phyloP scores from a whole-genome alignment of 2,888 invertebrate species.

The Idaea biselata region DNA sequence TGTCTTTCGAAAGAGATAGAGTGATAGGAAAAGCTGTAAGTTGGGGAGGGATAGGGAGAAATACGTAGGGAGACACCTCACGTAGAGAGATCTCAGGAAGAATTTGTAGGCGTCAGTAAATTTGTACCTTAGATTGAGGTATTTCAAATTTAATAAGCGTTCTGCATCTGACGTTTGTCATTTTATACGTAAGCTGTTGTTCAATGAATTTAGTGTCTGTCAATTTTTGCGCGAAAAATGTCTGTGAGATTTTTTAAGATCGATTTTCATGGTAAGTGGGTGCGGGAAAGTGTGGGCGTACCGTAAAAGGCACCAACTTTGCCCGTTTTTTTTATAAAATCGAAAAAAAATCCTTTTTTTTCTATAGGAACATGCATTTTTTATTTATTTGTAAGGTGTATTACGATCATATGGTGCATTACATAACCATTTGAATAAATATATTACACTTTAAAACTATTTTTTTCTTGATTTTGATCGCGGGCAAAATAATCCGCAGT shows the following conservation, averaged over 20 bases:
- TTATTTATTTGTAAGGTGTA: no score
- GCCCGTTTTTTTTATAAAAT: no score
- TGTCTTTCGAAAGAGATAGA: slow-evolving; percentile 52
- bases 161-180: slow-evolving; percentile 26
- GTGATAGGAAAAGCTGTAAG: slow-evolving; percentile 20
- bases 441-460: no score
- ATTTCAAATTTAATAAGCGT: slow-evolving; percentile 62
- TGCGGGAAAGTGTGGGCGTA: neutral
- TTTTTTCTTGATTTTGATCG: no score
- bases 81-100: slow-evolving; percentile 58
- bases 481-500: no score
- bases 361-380: no score
- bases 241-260: neutral
- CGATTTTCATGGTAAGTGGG: neutral
- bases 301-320: no score
- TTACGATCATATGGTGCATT: no score
- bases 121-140: slow-evolving; percentile 64
- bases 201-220: slow-evolving; percentile 3
- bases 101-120: slow-evolving; percentile 70
- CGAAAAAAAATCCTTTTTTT: no score
- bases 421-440: no score
- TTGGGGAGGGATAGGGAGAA: slow-evolving; percentile 35
- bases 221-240: neutral
- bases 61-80: slow-evolving; percentile 50
- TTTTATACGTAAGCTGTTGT: neutral